Percentiles rank a stretch among this genome's conserved stretches.
phyloP scores from a whole-genome alignment of 2,113 vertebrate genomes.

The Cinclus mexicanus region DNA sequence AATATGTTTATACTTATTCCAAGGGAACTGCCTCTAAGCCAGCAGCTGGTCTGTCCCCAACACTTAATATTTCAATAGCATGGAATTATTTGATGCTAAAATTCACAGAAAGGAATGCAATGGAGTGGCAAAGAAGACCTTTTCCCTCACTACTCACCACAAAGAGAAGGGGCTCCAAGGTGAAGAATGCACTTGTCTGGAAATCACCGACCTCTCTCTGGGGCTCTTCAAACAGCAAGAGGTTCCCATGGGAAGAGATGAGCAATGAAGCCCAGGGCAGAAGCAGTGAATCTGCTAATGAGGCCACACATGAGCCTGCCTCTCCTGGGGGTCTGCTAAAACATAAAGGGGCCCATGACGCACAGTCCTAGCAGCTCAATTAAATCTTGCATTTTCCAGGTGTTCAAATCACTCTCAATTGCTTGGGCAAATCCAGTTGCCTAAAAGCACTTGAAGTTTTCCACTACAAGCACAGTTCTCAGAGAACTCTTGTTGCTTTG shows the following conservation, averaged over 20 bases:
- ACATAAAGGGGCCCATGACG: neutral
- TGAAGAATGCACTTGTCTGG: neutral
- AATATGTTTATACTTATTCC: neutral
- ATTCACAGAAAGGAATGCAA: neutral
- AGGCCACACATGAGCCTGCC: conserved; percentile 25
- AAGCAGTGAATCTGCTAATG: neutral
- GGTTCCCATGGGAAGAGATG: conserved; percentile 38
- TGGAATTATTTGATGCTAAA: neutral
- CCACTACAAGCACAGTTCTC: neutral
- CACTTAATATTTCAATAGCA: neutral
- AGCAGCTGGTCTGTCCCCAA: neutral
- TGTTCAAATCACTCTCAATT: neutral
- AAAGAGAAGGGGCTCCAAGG: neutral
- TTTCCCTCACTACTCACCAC: neutral
- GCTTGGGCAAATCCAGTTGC: neutral
- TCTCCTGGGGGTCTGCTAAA: neutral
- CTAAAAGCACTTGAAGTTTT: neutral
- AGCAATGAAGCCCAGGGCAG: neutral
- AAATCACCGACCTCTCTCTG: neutral
- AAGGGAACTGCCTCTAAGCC: neutral
- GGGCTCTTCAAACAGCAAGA: neutral
- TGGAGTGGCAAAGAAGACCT: neutral
- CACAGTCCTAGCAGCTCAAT: neutral
- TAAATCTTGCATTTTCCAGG: neutral
- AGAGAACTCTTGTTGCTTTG: neutral